Conservation (phyloP, 2,888 invertebrate genomes). For the Lycocerus yunnanus region DNA sequence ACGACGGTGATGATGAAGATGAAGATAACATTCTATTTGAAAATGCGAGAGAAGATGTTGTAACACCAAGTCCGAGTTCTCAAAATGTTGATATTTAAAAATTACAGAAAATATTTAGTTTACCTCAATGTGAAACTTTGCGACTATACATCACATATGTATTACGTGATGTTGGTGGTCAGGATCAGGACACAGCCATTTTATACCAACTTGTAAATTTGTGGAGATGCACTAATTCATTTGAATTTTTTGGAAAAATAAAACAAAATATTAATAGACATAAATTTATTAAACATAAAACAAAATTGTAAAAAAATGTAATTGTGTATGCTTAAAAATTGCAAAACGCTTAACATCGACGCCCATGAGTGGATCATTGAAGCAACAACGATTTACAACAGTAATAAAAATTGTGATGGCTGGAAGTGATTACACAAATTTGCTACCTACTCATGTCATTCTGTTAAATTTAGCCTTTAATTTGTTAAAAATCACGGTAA, state of each 20-base stretch:
- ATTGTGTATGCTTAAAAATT: too few species aligned
- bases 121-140: background rate
- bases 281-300: background rate
- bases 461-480: too few species aligned
- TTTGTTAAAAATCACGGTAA: too few species aligned
- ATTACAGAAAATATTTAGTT: background rate
- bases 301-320: background rate
- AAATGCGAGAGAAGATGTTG: background rate
- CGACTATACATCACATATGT: background rate
- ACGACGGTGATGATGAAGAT: constrained; percentile 26
- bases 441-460: background rate
- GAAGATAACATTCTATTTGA: background rate
- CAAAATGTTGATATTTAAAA: background rate
- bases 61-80: background rate
- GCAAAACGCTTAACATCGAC: too few species aligned
- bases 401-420: too few species aligned
- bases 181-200: too few species aligned
- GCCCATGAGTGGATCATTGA: too few species aligned
- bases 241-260: background rate
- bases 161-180: too few species aligned
- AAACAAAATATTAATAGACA: background rate
- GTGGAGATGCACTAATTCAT: too few species aligned
- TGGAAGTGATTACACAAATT: too few species aligned
- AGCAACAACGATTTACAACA: too few species aligned
- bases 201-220: too few species aligned